Conservation (phyloP, 2,888 invertebrate species). For the Phortica magna region DNA sequence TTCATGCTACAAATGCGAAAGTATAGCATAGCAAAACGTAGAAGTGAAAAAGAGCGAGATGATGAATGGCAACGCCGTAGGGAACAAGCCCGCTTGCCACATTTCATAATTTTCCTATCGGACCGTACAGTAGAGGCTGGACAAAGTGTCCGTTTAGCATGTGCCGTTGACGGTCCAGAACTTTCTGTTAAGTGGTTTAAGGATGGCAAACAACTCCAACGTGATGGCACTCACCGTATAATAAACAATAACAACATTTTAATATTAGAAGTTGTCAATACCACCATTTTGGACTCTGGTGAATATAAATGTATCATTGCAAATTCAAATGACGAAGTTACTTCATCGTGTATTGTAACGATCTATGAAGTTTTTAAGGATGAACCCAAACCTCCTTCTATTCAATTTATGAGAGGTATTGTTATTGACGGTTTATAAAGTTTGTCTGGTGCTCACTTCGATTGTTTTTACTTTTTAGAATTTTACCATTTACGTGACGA, state of each 20-base stretch:
- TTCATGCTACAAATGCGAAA: conserved; percentile 76
- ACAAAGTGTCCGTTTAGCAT: conserved; percentile 87
- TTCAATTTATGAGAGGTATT: conserved; percentile 83
- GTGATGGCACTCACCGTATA: conserved; percentile 77
- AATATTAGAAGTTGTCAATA: conserved; percentile 81
- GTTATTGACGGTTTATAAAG: conserved; percentile 65
- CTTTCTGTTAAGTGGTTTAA: conserved; percentile 87
- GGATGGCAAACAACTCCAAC: conserved; percentile 80
- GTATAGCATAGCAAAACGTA: conserved; percentile 70
- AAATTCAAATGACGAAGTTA: conserved; percentile 86
- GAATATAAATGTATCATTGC: conserved; percentile 85
- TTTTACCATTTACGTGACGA: conserved; percentile 79
- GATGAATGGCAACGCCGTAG: conserved; percentile 77
- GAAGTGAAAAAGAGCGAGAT: conserved; percentile 76
- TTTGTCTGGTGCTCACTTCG: conserved; percentile 57
- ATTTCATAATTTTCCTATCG: conserved; percentile 81
- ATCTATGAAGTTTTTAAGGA: conserved; percentile 87
- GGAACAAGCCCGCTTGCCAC: conserved; percentile 74
- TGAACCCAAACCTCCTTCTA: conserved; percentile 85
- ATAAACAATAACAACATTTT: conserved; percentile 81
- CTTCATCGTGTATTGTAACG: conserved; percentile 86
- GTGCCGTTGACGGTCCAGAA: conserved; percentile 87
- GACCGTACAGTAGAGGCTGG: conserved; percentile 87
- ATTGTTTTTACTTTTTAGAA: conserved; percentile 62
- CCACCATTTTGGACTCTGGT: conserved; percentile 82